Evolutionary conservation across 2,888 invertebrate species (phyloP), one percentile per base, ranked within the genome.

Genomic region (Platycnemis pennipes): DNA sequence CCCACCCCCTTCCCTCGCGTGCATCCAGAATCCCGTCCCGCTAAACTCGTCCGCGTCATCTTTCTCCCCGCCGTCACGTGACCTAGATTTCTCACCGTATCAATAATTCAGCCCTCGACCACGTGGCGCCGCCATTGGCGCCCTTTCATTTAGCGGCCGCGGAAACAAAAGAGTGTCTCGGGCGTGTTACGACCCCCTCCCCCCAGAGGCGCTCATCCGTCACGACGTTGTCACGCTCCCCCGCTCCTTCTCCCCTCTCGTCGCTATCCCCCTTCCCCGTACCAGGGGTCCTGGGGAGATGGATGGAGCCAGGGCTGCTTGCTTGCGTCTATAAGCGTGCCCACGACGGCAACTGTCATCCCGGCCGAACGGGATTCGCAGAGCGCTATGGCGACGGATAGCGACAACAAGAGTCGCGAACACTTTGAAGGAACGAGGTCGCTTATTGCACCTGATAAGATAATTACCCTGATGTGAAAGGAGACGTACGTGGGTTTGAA

Each of bases 41-140:
- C 56, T 19, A 56, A 13, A 22, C 56, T 11, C 56, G 31, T 22
- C 31, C 31, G 7, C 69, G 31, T 31, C n/a, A 31, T 69, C 69
- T 31, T 22, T 88, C 31, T 53, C 42, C 42, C 37, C 46, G 56
- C 53, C 22, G 89, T 91, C 91, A 91, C 91, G 44, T 91, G 91
- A 91, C 91, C 91, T 63, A 91, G 44, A 91, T 91, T 44, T 37
- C 87, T 56, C 11, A 26, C 44, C 56, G 63, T 91, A 44, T 91
- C 91, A 63, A 91, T 91, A 63, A 91, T 91, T 56, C 63, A 91
- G 56, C 49, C 53, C 56, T 56, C 91, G 44, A 63, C 91, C 91
- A 63, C 91, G 91, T 91, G 91, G 91, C 91, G 91, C 91, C 42
- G 42, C 91, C 56, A 37, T 42, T 19, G 91, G 63, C 26, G 91